phyloP scores from a whole-genome alignment of 1,140 invertebrate genomes.

The Rhagoletis pomonella region DNA sequence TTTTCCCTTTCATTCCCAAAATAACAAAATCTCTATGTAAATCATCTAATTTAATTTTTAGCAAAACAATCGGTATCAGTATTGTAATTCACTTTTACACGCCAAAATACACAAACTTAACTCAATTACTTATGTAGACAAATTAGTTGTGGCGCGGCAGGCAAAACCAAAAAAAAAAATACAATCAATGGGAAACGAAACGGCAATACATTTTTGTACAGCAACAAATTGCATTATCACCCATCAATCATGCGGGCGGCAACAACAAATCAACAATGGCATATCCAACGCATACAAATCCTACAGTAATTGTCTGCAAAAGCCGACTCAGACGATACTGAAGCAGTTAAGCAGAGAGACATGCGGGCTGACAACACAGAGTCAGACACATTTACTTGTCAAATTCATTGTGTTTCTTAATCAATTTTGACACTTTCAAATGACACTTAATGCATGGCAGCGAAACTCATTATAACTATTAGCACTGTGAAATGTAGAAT shows the following conservation, averaged over 20 bases:
- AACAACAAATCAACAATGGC: conserved; percentile 42
- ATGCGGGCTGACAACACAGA: conserved; percentile 25
- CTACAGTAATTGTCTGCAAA: conserved; percentile 21
- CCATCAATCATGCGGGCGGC: conserved; percentile 26
- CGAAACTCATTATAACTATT: conserved; percentile 50
- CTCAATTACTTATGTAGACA: conserved; percentile 45
- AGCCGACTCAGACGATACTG: neutral
- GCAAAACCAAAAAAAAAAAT: conserved; percentile 13
- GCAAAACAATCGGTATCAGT: neutral
- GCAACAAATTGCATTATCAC: conserved; percentile 46
- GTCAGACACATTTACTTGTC: conserved; percentile 48
- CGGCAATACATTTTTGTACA: conserved; percentile 32
- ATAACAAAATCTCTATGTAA: neutral
- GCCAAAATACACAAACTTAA: neutral
- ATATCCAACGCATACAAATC: conserved; percentile 38
- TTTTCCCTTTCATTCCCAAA: neutral
- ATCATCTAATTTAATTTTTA: conserved; percentile 38
- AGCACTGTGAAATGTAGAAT: conserved; percentile 35
- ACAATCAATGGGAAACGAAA: conserved; percentile 7
- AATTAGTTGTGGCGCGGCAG: conserved; percentile 16
- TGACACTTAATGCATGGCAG: conserved; percentile 36
- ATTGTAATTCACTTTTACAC: neutral
- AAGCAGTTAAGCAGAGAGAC: conserved; percentile 37
- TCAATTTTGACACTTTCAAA: conserved; percentile 52
- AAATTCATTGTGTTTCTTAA: conserved; percentile 50